Percentiles rank a stretch among this genome's conserved stretches.
Conservation (phyloP, 2,888 invertebrate genomes). For the Hydrotaea cyrtoneurina region DNA sequence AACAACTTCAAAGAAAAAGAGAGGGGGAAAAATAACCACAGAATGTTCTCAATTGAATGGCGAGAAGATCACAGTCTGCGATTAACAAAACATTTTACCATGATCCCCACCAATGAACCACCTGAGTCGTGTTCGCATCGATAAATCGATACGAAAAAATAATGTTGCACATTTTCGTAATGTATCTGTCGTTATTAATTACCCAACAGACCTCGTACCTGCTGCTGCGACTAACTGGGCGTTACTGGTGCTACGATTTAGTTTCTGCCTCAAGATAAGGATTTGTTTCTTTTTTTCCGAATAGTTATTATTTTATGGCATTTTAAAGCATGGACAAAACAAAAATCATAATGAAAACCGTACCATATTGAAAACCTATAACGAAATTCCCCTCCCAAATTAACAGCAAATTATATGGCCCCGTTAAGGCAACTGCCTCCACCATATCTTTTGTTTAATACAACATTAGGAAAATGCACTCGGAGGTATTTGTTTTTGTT, state of each 20-base stretch:
- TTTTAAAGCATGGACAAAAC: not conserved
- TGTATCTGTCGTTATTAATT: not conserved
- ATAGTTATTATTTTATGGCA: slow-evolving; percentile 6
- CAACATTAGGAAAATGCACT: not conserved
- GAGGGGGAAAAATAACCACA: no score
- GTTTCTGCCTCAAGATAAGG: slow-evolving; percentile 10
- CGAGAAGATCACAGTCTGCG: no score
- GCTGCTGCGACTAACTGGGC: slow-evolving; percentile 6
- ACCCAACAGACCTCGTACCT: not conserved
- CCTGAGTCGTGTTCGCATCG: no score
- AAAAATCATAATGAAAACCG: not conserved
- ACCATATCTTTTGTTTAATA: not conserved
- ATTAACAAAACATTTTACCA: no score
- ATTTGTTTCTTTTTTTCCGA: not conserved
- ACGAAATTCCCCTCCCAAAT: not conserved
- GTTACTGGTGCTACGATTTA: not conserved
- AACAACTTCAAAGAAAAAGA: no score
- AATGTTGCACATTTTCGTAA: no score
- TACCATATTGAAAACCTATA: not conserved
- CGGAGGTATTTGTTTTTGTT: not conserved
- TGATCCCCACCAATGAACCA: no score
- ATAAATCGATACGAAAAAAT: no score
- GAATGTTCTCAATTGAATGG: no score
- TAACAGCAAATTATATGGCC: not conserved
- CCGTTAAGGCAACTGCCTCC: not conserved